phyloP scores from a whole-genome alignment of 2,113 vertebrate species.

The Circaetus cinerascens region DNA sequence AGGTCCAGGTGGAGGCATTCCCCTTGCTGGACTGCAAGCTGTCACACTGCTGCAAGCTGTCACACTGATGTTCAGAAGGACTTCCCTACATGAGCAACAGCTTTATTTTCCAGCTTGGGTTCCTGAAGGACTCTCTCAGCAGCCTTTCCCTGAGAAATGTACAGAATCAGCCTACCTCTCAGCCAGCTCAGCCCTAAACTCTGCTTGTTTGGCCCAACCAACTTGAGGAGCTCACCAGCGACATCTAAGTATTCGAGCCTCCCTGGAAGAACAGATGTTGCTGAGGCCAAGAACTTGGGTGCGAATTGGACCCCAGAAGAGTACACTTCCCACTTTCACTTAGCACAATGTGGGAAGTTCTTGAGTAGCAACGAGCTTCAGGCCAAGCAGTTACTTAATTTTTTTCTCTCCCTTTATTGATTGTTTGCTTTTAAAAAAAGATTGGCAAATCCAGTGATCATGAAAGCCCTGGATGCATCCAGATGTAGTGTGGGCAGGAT shows the following conservation, averaged over 20 bases:
- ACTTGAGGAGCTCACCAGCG: not conserved
- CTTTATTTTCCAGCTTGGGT: not conserved
- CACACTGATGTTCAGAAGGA: not conserved
- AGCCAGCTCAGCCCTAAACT: not conserved
- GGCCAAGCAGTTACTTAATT: not conserved
- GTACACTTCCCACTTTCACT: not conserved
- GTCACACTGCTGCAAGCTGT: not conserved
- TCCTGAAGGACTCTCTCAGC: not conserved
- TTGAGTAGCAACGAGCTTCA: not conserved
- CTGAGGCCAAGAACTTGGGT: not conserved
- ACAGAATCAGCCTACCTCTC: not conserved
- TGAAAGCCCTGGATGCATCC: not conserved
- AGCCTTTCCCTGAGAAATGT: not conserved
- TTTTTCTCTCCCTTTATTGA: not conserved
- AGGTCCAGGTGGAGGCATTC: not conserved
- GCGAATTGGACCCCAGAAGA: not conserved
- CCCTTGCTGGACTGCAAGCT: not conserved
- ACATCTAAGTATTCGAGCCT: not conserved
- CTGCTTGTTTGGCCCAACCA: not conserved
- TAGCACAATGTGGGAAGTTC: not conserved
- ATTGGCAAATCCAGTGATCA: not conserved
- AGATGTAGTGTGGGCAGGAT: slow-evolving; percentile 4
- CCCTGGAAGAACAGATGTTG: not conserved
- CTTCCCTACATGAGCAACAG: not conserved
- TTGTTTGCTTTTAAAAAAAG: slow-evolving; percentile 24